Evolutionary conservation across 2,113 vertebrate genomes (phyloP), one percentile per base, ranked within the genome.

Genomic region (Passer domesticus): DNA sequence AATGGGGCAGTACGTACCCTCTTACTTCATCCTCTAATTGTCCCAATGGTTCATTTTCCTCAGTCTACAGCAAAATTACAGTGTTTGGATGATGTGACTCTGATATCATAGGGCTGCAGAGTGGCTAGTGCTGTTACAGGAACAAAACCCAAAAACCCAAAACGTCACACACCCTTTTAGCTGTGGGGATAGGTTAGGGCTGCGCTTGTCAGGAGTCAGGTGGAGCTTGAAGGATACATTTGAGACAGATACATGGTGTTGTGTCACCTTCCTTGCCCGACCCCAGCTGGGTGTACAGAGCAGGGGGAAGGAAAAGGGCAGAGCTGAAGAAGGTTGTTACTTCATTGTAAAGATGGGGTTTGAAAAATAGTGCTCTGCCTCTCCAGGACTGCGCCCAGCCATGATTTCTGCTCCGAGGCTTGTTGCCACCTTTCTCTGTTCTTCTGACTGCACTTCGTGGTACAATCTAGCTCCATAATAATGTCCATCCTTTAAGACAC

Each of bases 101-200:
- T 91, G 95, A 77, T 93, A 83, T 83, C 90, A 93, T 56, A 69
- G 35, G 50, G 58, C 81, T 92, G 56, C 53, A 41, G 67, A 49
- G 70, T 55, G 83, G 52, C 55, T 67, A 49, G 30, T 41, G 19
- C 53, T 74, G 39, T 89, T 67, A 77, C 46, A 50, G 78, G 44
- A 76, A 73, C 11, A 53, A 39, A 47, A 67, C 3, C 13, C 31
- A 49, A 30, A 35, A 24, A 10, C 6, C 3, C 4, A 14, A 52
- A 33, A 20, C 5, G 9, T 59, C 39, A 11, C 37, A 68, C 16
- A 25, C 16, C 17, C 49, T 72, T 77, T 27, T 31, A 72, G 53
- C 46, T 83, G 43, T 68, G 33, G 37, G 44, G 49, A 5, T 49
- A 6, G 15, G 22, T 31, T 50, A 25, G 39, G 31, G 27, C 70